Percentiles rank a stretch among this genome's conserved stretches.
Conservation (phyloP, 30 jellyfish, hydroid and myxozoan species). For the Aurelia aurita complex sp. Pacific region DNA sequence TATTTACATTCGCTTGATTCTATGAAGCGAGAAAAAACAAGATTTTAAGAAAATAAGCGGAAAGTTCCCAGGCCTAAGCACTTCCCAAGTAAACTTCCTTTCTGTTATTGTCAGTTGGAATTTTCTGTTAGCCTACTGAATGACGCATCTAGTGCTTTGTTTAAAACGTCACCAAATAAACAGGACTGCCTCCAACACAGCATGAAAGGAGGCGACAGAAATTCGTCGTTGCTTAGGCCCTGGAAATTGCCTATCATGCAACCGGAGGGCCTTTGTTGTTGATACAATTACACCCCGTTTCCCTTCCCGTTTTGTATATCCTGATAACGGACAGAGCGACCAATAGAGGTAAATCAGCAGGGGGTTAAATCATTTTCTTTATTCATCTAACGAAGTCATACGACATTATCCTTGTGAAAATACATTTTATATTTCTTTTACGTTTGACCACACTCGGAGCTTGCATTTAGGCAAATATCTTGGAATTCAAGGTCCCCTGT, state of each 20-base stretch:
- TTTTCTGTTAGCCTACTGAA: neutral
- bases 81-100: slow-evolving; percentile 39
- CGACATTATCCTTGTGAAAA: too few species aligned
- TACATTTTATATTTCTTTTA: too few species aligned
- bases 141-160: slow-evolving; percentile 23
- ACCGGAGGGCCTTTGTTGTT: slow-evolving; percentile 18
- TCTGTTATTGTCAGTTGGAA: slow-evolving; percentile 8
- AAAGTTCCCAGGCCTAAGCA: slow-evolving; percentile 19
- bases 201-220: slow-evolving; percentile 27
- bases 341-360: neutral
- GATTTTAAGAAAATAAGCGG: too few species aligned
- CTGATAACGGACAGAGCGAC: slow-evolving; percentile 65
- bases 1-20: too few species aligned
- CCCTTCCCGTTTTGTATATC: slow-evolving; percentile 68
- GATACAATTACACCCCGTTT: slow-evolving; percentile 23
- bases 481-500: too few species aligned
- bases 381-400: too few species aligned
- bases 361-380: neutral
- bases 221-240: slow-evolving; percentile 1
- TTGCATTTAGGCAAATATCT: too few species aligned
- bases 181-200: slow-evolving; percentile 61
- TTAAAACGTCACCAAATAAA: neutral
- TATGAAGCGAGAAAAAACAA: too few species aligned
- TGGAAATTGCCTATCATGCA: slow-evolving; percentile 24
- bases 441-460: too few species aligned